phyloP scores from a whole-genome alignment of 1,140 invertebrate species.

The Hylaeus anthracinus region DNA sequence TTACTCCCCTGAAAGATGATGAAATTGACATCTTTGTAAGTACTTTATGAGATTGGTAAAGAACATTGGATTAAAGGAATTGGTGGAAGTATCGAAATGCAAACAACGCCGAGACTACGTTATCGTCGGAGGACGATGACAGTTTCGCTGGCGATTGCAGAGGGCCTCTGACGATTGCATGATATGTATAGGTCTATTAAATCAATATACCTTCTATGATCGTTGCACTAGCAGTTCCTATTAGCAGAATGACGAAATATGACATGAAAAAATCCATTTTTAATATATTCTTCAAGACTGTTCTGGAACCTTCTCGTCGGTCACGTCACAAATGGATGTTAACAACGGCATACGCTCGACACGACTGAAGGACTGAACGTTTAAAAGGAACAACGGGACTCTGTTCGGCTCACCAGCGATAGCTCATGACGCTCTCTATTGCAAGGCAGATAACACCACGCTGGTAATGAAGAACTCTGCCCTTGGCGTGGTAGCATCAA shows the following conservation, averaged over 20 bases:
- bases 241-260: not conserved
- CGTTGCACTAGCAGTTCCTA: not conserved
- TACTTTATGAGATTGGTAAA: not conserved
- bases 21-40: not conserved
- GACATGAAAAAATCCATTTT: not conserved
- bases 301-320: too few relatives aligned
- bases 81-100: too few relatives aligned
- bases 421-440: not conserved
- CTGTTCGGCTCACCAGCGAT: too few relatives aligned
- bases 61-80: too few relatives aligned
- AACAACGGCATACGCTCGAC: too few relatives aligned
- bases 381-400: not conserved
- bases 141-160: not conserved
- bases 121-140: not conserved
- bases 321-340: not conserved
- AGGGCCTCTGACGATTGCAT: not conserved
- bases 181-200: not conserved
- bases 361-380: not conserved
- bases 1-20: not conserved
- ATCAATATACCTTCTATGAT: slow-evolving; percentile 26
- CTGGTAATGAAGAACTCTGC: not conserved
- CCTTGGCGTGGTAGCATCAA: too few relatives aligned
- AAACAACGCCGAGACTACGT: not conserved
- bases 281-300: not conserved
- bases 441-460: not conserved